Evolutionary conservation across 2,888 invertebrate species (phyloP).

Genomic region (Helobdella robusta): DNA sequence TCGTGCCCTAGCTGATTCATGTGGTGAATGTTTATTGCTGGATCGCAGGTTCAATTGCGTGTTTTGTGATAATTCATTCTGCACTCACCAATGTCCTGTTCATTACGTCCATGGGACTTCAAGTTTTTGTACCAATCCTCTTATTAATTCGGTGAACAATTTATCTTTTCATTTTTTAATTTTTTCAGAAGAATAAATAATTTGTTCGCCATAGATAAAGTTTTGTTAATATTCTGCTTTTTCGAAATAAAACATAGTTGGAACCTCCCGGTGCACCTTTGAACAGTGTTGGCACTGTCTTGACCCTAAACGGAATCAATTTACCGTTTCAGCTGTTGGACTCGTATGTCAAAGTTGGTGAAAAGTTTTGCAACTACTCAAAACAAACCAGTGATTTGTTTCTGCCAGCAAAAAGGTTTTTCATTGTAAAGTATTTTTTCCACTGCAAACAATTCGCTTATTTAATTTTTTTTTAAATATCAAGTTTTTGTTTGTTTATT

Average conservation of each 20-base stretch:
- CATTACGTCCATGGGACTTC: not conserved
- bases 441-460: no score
- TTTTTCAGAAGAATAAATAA: no score
- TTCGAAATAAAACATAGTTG: slow-evolving; percentile 39
- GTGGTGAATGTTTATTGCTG: slow-evolving; percentile 86
- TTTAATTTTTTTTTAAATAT: no score
- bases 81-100: slow-evolving; percentile 69
- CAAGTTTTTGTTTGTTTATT: no score
- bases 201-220: not conserved
- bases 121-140: slow-evolving; percentile 9
- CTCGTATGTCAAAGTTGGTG: not conserved
- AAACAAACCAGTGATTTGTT: not conserved
- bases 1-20: slow-evolving; percentile 90
- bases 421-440: not conserved
- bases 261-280: slow-evolving; percentile 80
- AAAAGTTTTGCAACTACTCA: not conserved
- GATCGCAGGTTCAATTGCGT: slow-evolving; percentile 85
- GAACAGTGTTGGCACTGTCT: slow-evolving; percentile 80
- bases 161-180: no score
- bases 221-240: not conserved
- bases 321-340: slow-evolving; percentile 51
- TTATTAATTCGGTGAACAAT: not conserved
- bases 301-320: slow-evolving; percentile 86
- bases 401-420: not conserved
- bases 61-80: slow-evolving; percentile 78